Conservation (phyloP, 2,888 invertebrate genomes). For the Drosophila subsilvestris region DNA sequence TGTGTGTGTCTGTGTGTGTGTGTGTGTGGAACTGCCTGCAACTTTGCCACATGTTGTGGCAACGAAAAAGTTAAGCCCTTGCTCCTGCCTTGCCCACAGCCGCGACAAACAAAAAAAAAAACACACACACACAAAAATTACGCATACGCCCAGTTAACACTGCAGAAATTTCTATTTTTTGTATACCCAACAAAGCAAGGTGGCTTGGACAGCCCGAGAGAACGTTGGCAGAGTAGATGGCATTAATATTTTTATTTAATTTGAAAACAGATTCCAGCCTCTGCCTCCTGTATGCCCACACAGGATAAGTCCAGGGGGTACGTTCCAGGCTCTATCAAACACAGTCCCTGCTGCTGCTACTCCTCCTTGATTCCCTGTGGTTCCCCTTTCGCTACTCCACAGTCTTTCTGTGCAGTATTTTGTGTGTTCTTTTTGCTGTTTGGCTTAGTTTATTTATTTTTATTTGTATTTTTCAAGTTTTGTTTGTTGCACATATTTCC, state of each 20-base stretch:
- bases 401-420: not conserved
- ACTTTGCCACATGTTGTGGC: slow-evolving; percentile 69
- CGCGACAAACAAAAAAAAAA: slow-evolving; percentile 9
- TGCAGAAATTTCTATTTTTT: slow-evolving; percentile 37
- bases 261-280: too few species aligned
- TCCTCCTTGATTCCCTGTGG: not conserved
- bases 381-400: not conserved
- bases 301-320: too few species aligned
- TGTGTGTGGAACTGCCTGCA: slow-evolving; percentile 36
- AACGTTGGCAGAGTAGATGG: too few species aligned
- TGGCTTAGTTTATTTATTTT: not conserved
- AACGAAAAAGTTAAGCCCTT: slow-evolving; percentile 43
- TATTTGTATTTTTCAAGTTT: not conserved
- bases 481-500: not conserved
- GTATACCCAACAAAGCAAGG: not conserved
- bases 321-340: too few species aligned
- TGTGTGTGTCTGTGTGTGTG: slow-evolving; percentile 5
- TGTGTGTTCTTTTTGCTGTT: not conserved
- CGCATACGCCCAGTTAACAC: slow-evolving; percentile 62
- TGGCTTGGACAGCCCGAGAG: too few species aligned
- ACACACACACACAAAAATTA: slow-evolving; percentile 27
- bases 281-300: too few species aligned
- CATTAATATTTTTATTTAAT: too few species aligned
- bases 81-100: not conserved
- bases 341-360: too few species aligned